Evolutionary conservation across 2,797 vertebrate species (phyloP).

Genomic region (Clarias pachynema): DNA sequence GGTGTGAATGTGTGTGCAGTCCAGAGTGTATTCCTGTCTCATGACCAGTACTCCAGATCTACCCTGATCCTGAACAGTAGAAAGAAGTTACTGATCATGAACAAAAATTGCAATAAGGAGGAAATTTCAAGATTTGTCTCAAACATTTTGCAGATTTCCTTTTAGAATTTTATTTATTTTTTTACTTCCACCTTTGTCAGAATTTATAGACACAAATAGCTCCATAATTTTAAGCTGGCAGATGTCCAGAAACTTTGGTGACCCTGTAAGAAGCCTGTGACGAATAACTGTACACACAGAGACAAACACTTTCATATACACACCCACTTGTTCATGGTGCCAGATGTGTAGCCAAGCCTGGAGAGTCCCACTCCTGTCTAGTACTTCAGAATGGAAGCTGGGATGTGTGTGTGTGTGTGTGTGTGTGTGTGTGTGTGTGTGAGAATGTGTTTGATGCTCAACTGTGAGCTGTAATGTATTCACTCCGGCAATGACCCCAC

Average conservation of each 20-base stretch:
- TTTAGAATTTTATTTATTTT: background rate
- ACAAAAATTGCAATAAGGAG: background rate
- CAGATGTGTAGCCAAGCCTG: constrained; percentile 31
- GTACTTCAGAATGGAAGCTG: constrained; percentile 6
- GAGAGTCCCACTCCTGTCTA: constrained; percentile 31
- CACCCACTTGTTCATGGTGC: constrained; percentile 15
- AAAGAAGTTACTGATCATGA: background rate
- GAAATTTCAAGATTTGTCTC: background rate
- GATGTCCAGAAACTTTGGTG: constrained; percentile 17
- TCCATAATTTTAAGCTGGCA: background rate
- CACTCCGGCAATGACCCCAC: constrained; percentile 48
- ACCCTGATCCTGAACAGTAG: background rate
- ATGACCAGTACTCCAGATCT: background rate
- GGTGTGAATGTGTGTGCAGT: background rate
- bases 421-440: constrained; percentile 7
- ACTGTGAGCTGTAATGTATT: constrained; percentile 48
- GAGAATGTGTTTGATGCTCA: constrained; percentile 20
- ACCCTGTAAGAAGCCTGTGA: constrained; percentile 19
- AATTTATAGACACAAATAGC: background rate
- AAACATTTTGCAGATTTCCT: background rate
- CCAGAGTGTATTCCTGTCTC: background rate
- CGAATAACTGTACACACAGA: constrained; percentile 26
- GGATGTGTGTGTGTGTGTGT: background rate
- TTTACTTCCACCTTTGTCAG: background rate
- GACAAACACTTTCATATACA: constrained; percentile 20